These are phyloP conservation scores for Solenopsis invicta DNA, from an alignment of 1,140 invertebrate species.

Conservation along the genomic window DNA sequence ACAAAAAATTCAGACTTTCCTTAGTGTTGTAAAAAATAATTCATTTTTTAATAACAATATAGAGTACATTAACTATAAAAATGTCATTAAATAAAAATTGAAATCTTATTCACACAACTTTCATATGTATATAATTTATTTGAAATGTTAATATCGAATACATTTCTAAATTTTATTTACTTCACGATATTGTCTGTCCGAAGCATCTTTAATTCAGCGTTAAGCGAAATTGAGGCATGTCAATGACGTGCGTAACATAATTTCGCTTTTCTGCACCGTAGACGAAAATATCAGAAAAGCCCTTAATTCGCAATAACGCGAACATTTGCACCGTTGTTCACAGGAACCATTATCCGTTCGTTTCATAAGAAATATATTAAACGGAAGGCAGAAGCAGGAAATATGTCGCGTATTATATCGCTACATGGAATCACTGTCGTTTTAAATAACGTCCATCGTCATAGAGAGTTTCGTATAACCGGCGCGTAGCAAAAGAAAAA, in stretches of 20 bases:
- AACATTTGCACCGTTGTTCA: not conserved
- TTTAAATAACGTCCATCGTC: constrained; percentile 44
- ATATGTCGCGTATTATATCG: constrained; percentile 12
- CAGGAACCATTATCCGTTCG: not conserved
- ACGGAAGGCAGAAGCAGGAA: not conserved
- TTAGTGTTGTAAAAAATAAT: too few relatives aligned
- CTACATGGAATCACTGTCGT: constrained; percentile 31
- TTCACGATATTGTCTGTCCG: too few relatives aligned
- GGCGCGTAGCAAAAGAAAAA: constrained; percentile 21
- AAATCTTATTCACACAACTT: too few relatives aligned
- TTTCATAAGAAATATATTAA: constrained; percentile 39
- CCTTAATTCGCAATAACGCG: not conserved
- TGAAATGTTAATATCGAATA: too few relatives aligned
- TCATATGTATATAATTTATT: too few relatives aligned
- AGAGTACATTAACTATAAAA: too few relatives aligned
- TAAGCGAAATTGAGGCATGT: not conserved
- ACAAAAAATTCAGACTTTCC: too few relatives aligned
- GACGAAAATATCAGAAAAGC: not conserved
- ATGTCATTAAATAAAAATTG: too few relatives aligned
- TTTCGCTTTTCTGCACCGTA: not conserved
- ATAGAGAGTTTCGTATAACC: constrained; percentile 13
- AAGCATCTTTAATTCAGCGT: not conserved
- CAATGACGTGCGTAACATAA: not conserved
- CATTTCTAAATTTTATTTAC: too few relatives aligned
- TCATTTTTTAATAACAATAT: too few relatives aligned